Base-by-base conservation (phyloP, 2,888 invertebrate genomes). In the Polia nebulosa region DNA sequence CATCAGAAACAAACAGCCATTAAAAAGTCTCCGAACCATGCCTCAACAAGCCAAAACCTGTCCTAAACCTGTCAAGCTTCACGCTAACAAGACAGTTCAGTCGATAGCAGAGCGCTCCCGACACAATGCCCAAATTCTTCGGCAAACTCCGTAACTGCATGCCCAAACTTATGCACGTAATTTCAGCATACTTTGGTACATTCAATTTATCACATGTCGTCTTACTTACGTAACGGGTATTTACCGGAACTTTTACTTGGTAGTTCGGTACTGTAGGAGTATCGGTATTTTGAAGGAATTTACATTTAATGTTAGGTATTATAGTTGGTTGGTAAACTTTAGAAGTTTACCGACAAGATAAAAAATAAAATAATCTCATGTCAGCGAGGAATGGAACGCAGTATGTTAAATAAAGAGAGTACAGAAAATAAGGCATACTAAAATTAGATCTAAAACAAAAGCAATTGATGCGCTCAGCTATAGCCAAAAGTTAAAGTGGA, bases 161-260 rank as follows among this genome's bases (percentile, higher is more conserved):
- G 52, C 47, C 34, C 27, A 6, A 67, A 76, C 41, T 78, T 73
- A 49, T 78, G 73, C 78, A 72, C 20, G 61, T 79, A 76, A 76
- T 79, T 76, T 76, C 20, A 34, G 39, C 75, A 79, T 79, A 67
- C 68, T 76, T 78, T 29, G 3, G 47, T 44, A 57, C 60, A 75
- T 67, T 66, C 75, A 79, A 76, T 76, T 76, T 79, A 74, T 76
- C 75, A 74, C 53, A 53, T 34, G 79, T 67, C 79, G 44, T 41
- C n/a, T n/a, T n/a, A 25, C 13, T 55, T 34, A 45, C 44, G 20
- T 66, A 52, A 58, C 20, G 7, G 27, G 47, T 78, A 55, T 75
- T 78, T 78, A 72, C 53, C 0, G 15, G 11, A 75, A 72, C 58
- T 58, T 64, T 55, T 72, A 29, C 27, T 44, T n/a, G 3, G 20